These are phyloP conservation scores for Goniozus legneri DNA, from an alignment of 1,140 invertebrate genomes.

Conservation along the genomic window DNA sequence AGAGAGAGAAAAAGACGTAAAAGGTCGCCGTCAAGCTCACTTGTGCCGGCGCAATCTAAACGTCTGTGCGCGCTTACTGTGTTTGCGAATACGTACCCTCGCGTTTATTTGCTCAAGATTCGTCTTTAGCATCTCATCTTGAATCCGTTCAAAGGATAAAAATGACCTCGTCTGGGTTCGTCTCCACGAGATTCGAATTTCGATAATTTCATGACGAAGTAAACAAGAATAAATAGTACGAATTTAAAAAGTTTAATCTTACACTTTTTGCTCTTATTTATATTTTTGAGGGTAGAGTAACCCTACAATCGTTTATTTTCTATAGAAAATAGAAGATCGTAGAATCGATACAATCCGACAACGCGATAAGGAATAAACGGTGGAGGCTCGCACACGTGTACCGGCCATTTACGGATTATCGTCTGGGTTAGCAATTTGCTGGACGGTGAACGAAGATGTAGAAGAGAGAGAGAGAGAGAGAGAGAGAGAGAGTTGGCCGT, in stretches of 20 bases:
- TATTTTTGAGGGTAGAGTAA: not conserved
- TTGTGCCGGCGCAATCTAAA: not conserved
- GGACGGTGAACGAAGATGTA: not conserved
- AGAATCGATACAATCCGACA: not conserved
- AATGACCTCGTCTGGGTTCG: no score
- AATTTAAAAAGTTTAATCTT: no score
- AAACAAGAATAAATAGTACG: no score
- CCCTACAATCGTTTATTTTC: not conserved
- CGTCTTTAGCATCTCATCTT: no score
- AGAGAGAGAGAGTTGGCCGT: conserved; percentile 21
- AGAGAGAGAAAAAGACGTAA: no score
- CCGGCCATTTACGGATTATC: not conserved
- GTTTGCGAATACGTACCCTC: not conserved
- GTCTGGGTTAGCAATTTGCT: not conserved
- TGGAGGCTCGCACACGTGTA: not conserved
- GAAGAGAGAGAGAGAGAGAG: conserved; percentile 1
- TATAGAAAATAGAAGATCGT: not conserved
- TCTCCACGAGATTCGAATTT: no score
- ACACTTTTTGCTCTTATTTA: no score
- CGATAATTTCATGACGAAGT: no score
- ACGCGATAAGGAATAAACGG: not conserved
- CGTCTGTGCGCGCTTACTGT: not conserved
- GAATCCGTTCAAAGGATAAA: no score
- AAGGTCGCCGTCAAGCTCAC: no score
- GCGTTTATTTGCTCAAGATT: no score